Conservation (phyloP, 37 sponge, comb jelly and placozoan species). For the Cliona cf. orientalis region DNA sequence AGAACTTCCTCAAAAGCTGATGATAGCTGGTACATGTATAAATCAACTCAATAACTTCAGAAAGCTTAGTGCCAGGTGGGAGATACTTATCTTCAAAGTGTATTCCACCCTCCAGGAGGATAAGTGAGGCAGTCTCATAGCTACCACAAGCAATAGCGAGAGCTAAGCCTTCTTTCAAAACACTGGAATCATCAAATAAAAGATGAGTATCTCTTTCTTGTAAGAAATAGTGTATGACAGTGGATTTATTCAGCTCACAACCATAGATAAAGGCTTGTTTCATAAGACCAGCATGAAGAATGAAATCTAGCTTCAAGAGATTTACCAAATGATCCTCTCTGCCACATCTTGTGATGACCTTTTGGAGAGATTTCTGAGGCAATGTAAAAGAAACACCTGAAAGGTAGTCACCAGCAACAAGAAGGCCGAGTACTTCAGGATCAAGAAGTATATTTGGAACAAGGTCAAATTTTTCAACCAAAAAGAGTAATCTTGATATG, state of each 20-base stretch:
- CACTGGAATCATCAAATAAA: not conserved
- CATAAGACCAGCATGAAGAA: not conserved
- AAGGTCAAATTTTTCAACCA: not conserved
- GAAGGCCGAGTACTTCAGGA: no score
- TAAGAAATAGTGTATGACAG: no score
- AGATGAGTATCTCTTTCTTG: not conserved
- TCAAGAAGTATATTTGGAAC: no score
- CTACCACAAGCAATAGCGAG: not conserved
- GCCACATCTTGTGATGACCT: no score
- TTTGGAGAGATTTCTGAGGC: no score
- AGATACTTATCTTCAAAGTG: not conserved
- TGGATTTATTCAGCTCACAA: not conserved
- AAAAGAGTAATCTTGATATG: no score
- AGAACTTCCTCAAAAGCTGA: slow-evolving; percentile 13
- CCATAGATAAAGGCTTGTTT: not conserved
- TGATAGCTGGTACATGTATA: not conserved
- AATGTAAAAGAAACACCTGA: no score
- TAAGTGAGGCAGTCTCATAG: not conserved
- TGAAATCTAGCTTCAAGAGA: no score
- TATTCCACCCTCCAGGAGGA: not conserved
- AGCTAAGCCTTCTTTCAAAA: not conserved
- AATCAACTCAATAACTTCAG: not conserved
- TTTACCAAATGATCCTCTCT: no score
- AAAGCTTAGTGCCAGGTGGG: not conserved
- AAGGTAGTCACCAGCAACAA: no score